Evolutionary conservation across 2,888 invertebrate genomes (phyloP), one percentile per base, ranked within the genome.

Genomic region (Parnassius orleans): DNA sequence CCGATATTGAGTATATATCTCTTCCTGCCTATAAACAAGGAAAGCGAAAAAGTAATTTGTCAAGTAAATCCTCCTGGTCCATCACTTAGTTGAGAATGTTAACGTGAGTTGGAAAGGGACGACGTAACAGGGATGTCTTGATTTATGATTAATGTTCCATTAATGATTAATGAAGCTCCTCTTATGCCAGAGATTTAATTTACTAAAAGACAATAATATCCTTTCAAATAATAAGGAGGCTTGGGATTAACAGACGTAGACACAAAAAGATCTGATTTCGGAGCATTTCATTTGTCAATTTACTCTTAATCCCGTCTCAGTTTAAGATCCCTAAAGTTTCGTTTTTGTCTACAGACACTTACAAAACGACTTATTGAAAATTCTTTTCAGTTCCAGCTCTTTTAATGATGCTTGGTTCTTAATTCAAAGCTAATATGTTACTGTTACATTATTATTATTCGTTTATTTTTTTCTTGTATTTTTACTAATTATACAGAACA

Each of bases 1-100:
- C 76, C 79, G 79, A 78, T 79, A 79, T 78, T 68, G 68, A 69
- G 68, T 69, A 70, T 66, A 70, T 65, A 65, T 65, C 69, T 66
- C 72, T 70, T 69, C 72, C 71, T 63, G 58, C 67, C 68, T 64
- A 72, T 77, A 84, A 86, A 84, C 83, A 86, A 84, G 85, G 81
- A 80, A 80, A 83, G 78, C 76, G 82, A 83, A 84, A 87, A 87
- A 86, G 87, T 86, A 87, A 89, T 89, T 87, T 88, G 87, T 88
- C 90, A 90, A 87, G 87, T 82, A 86, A 86, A 88, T 87, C 87
- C 86, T 78, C 72, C 65, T 71, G 76, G 77, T 79, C 73, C 75
- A 77, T 74, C 73, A 78, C 78, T 82, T 78, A 77, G 80, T 69
- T 67, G 69, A 72, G 76, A 77, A 80, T 75, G 75, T 75, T 73